phyloP scores from a whole-genome alignment of 2,113 vertebrate genomes.

The Egretta garzetta region DNA sequence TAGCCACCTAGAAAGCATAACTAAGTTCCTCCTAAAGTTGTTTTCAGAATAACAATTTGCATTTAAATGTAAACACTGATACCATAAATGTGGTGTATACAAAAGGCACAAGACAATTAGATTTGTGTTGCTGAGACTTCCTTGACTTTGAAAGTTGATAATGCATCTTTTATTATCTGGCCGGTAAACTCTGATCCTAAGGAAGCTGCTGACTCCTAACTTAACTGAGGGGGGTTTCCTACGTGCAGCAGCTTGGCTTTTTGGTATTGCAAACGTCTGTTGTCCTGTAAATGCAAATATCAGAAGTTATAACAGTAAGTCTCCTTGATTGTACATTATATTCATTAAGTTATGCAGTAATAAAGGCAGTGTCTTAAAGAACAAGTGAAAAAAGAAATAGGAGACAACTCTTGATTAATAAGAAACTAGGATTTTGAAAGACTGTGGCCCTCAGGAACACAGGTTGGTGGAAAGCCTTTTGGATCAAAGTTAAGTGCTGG shows the following conservation, averaged over 20 bases:
- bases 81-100: constrained; percentile 42
- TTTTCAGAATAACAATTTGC: constrained; percentile 6
- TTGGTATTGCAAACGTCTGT: not conserved
- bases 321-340: not conserved
- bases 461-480: not conserved
- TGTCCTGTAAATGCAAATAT: constrained; percentile 8
- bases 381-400: not conserved
- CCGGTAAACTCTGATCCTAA: not conserved
- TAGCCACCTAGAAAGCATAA: not conserved
- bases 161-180: not conserved
- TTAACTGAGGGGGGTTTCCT: not conserved
- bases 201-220: not conserved
- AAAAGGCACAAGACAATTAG: constrained; percentile 66
- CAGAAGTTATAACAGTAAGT: not conserved
- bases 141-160: constrained; percentile 12
- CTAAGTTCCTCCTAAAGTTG: not conserved
- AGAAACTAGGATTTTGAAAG: not conserved
- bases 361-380: constrained; percentile 30
- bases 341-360: not conserved
- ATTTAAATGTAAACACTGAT: constrained; percentile 62
- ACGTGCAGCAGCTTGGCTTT: not conserved
- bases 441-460: not conserved
- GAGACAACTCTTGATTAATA: not conserved
- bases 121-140: constrained; percentile 37
- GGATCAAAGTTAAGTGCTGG: not conserved